Percentiles rank a stretch among this genome's conserved stretches.
phyloP scores from a whole-genome alignment of 2,797 vertebrate species.

The Typhlichthys subterraneus region DNA sequence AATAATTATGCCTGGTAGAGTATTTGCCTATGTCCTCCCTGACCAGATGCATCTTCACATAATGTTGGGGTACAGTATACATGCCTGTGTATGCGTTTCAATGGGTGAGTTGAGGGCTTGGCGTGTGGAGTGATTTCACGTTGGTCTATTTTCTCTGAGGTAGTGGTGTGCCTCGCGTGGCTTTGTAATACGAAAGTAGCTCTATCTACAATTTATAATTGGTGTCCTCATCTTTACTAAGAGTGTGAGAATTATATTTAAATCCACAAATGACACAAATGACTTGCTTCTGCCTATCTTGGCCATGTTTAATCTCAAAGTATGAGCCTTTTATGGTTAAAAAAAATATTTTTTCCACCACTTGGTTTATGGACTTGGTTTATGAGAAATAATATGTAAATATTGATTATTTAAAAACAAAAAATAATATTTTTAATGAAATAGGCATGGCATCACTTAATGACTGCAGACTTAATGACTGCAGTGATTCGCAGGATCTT shows the following conservation, averaged over 20 bases:
- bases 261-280: too few species aligned
- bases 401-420: too few species aligned
- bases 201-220: background rate
- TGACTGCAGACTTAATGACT: slow-evolving; percentile 9
- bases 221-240: background rate
- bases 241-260: background rate
- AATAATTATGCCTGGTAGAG: background rate
- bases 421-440: too few species aligned
- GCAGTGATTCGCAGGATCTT: background rate
- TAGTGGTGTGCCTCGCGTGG: background rate
- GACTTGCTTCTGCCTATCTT: too few species aligned
- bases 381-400: background rate
- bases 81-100: background rate
- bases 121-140: background rate
- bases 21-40: background rate
- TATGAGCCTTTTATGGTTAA: too few species aligned
- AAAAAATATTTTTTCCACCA: too few species aligned
- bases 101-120: background rate
- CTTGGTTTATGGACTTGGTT: too few species aligned
- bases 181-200: background rate
- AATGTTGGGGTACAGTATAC: background rate
- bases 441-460: slow-evolving; percentile 23
- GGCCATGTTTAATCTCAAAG: too few species aligned
- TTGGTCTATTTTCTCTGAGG: background rate
- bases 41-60: background rate